Conservation (phyloP, 2,888 invertebrate species). For the Tiliacea aurago region DNA sequence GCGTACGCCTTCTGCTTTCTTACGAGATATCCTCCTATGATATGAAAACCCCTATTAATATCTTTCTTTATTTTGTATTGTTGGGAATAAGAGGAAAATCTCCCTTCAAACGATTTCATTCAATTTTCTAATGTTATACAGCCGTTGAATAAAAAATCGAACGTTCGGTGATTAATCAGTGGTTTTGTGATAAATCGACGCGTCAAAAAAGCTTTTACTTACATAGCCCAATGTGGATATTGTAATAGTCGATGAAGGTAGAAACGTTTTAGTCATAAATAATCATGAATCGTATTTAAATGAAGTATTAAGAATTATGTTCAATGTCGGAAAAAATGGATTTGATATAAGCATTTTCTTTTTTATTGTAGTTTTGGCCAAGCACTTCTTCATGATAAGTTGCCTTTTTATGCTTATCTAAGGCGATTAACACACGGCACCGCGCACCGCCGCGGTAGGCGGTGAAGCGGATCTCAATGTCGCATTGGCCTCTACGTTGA, state of each 20-base stretch:
- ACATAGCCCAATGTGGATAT: conserved; percentile 63
- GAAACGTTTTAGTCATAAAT: conserved; percentile 62
- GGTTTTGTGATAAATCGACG: conserved; percentile 75
- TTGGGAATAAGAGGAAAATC: conserved; percentile 58
- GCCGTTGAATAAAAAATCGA: conserved; percentile 69
- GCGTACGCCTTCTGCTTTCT: conserved; percentile 52
- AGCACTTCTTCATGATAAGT: not conserved
- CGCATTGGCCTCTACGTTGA: too few species aligned
- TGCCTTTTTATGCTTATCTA: not conserved
- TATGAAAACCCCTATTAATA: conserved; percentile 65
- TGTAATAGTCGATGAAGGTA: conserved; percentile 61
- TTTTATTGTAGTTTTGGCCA: conserved; percentile 18
- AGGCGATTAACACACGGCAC: too few species aligned
- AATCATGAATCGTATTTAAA: conserved; percentile 55
- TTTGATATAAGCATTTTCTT: conserved; percentile 19
- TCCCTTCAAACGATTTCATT: conserved; percentile 63
- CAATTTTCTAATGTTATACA: conserved; percentile 66
- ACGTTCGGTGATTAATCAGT: conserved; percentile 73
- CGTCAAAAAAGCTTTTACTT: conserved; percentile 74
- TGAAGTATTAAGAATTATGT: conserved; percentile 41
- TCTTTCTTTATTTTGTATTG: conserved; percentile 64
- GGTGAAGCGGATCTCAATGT: too few species aligned
- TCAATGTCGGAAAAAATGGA: conserved; percentile 30
- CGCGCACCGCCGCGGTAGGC: too few species aligned
- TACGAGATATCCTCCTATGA: conserved; percentile 51